Conservation (phyloP, 2,888 invertebrate species). For the Crossocerus cetratus region DNA sequence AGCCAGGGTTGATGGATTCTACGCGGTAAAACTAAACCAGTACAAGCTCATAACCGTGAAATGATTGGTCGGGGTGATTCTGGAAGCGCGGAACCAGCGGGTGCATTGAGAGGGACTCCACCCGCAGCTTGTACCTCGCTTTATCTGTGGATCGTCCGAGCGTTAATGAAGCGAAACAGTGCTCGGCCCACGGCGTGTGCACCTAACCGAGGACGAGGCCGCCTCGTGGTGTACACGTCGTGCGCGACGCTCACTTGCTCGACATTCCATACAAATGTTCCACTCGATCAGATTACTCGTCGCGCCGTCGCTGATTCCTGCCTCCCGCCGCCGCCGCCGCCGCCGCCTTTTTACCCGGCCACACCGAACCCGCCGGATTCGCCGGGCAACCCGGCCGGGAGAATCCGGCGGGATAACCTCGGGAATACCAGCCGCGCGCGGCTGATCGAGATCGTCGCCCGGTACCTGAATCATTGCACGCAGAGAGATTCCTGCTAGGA, state of each 20-base stretch:
- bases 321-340: conserved; percentile 14
- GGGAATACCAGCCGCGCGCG: too few relatives aligned
- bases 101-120: conserved; percentile 48
- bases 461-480: too few relatives aligned
- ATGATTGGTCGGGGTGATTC: conserved; percentile 17
- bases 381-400: not conserved
- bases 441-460: too few relatives aligned
- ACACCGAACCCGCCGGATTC: not conserved
- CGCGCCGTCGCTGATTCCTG: conserved; percentile 28
- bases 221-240: conserved; percentile 44
- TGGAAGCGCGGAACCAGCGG: conserved; percentile 24
- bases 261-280: conserved; percentile 72
- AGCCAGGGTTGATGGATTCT: too few relatives aligned
- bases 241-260: conserved; percentile 65
- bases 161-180: conserved; percentile 67
- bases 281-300: conserved; percentile 64
- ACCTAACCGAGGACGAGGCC: conserved; percentile 36
- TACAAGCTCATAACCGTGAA: not conserved
- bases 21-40: not conserved
- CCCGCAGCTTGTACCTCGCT: conserved; percentile 55
- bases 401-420: too few relatives aligned
- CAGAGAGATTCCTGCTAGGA: too few relatives aligned
- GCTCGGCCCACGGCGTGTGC: conserved; percentile 18
- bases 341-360: not conserved
- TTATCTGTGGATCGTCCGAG: conserved; percentile 67